These are phyloP conservation scores for Gambusia yucatana DNA, from an alignment of 2,797 vertebrate genomes.

Conservation along the genomic window DNA sequence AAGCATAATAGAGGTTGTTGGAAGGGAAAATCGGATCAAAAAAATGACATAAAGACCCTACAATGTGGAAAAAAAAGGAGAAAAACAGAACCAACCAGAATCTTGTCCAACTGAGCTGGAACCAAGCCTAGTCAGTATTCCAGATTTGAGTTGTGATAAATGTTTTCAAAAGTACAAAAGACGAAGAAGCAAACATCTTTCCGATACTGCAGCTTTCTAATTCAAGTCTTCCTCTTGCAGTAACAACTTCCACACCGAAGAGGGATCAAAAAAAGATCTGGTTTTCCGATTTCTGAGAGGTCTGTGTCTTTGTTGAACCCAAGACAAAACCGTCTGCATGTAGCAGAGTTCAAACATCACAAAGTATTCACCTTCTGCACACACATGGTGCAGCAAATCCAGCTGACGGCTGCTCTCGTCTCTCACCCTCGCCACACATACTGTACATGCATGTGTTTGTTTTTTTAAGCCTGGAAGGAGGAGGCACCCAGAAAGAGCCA, in stretches of 20 bases:
- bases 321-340: neutral
- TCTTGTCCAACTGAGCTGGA: neutral
- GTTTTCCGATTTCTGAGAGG: neutral
- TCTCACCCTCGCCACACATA: conserved; percentile 36
- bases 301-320: conserved; percentile 3
- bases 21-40: neutral
- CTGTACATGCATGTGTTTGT: conserved; percentile 45
- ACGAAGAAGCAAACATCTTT: neutral
- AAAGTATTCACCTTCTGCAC: neutral
- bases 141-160: neutral
- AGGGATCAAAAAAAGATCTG: neutral
- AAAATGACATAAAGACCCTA: neutral
- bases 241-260: neutral
- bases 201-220: neutral
- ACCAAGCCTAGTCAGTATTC: neutral
- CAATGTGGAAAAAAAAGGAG: neutral
- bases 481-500: conserved; percentile 33
- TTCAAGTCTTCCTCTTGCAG: neutral
- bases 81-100: neutral
- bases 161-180: neutral
- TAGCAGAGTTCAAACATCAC: conserved; percentile 3
- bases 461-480: conserved; percentile 60
- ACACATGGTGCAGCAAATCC: conserved; percentile 20
- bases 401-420: conserved; percentile 15
- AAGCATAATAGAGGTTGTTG: neutral